phyloP scores from a whole-genome alignment of 2,797 vertebrate species.

The Pantherophis alleghaniensis region DNA sequence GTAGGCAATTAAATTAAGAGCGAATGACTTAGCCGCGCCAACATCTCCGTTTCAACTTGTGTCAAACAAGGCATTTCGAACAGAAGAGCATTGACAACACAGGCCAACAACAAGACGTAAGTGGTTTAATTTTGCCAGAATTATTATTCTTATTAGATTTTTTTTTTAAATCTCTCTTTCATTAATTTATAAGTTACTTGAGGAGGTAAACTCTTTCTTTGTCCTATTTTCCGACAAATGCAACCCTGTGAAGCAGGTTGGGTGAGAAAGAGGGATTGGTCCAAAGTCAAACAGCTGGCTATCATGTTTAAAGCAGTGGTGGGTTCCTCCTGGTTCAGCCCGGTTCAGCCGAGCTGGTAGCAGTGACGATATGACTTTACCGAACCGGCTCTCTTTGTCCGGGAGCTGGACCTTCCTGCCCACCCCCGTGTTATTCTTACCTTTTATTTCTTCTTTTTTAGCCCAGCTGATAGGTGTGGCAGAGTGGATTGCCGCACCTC shows the following conservation, averaged over 20 bases:
- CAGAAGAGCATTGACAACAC: neutral
- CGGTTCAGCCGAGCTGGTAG: no score
- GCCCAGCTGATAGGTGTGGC: no score
- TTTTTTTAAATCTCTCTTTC: neutral
- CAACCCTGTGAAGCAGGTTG: neutral
- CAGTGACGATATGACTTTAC: no score
- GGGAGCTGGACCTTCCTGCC: no score
- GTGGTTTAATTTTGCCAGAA: neutral
- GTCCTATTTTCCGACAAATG: neutral
- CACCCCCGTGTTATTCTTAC: no score
- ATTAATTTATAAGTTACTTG: neutral
- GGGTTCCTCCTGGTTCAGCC: no score
- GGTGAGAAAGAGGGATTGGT: neutral
- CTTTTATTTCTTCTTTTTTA: no score
- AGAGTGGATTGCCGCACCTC: no score
- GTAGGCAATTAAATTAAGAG: neutral
- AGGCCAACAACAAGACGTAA: neutral
- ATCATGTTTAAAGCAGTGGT: neutral
- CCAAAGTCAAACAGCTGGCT: neutral
- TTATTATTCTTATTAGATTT: neutral
- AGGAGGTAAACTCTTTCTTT: neutral
- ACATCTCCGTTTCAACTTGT: neutral
- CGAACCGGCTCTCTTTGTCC: no score
- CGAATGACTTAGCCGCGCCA: neutral
- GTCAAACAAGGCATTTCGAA: neutral